phyloP scores from a whole-genome alignment of 2,113 vertebrate genomes.

The Xiphophorus maculatus region DNA sequence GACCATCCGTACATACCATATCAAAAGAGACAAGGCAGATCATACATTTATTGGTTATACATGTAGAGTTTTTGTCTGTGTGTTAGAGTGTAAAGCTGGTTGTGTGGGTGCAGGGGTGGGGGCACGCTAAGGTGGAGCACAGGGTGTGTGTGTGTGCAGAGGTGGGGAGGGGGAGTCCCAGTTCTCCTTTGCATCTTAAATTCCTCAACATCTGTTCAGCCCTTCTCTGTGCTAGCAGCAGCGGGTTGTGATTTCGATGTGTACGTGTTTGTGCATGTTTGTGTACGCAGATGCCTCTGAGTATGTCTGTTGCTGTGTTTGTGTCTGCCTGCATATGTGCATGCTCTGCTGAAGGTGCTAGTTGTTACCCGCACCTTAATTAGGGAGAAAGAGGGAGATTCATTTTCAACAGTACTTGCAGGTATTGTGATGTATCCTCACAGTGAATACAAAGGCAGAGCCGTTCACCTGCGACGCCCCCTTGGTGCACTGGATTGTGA shows the following conservation, averaged over 20 bases:
- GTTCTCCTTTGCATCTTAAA: slow-evolving; percentile 85
- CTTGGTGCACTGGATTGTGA: slow-evolving; percentile 24
- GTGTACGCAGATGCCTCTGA: neutral
- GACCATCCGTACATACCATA: slow-evolving; percentile 6
- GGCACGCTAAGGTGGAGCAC: slow-evolving; percentile 49
- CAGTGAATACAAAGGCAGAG: slow-evolving; percentile 50
- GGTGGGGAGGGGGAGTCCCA: slow-evolving; percentile 61
- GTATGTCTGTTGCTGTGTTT: slow-evolving; percentile 26
- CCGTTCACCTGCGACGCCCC: slow-evolving; percentile 33
- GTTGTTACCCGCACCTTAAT: slow-evolving; percentile 78
- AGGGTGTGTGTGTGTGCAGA: slow-evolving; percentile 21
- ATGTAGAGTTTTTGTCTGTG: slow-evolving; percentile 55
- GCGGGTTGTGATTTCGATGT: slow-evolving; percentile 62
- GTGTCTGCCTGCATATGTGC: slow-evolving; percentile 63
- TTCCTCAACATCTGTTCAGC: slow-evolving; percentile 92
- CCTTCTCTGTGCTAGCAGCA: slow-evolving; percentile 68
- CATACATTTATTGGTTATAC: slow-evolving; percentile 54
- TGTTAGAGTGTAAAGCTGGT: slow-evolving; percentile 46
- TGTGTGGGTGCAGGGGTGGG: slow-evolving; percentile 35
- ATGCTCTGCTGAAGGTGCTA: slow-evolving; percentile 72
- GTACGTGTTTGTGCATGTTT: slow-evolving; percentile 10
- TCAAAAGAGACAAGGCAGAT: slow-evolving; percentile 29
- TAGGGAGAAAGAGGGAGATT: slow-evolving; percentile 72
- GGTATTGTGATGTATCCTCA: slow-evolving; percentile 53
- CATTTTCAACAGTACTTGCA: slow-evolving; percentile 67